A percentile compares a stretch with the other conserved stretches of the same genome.
These are phyloP conservation scores for Pristionchus maxplancki DNA, from an alignment of 2,888 invertebrate genomes.

Conservation along the genomic window DNA sequence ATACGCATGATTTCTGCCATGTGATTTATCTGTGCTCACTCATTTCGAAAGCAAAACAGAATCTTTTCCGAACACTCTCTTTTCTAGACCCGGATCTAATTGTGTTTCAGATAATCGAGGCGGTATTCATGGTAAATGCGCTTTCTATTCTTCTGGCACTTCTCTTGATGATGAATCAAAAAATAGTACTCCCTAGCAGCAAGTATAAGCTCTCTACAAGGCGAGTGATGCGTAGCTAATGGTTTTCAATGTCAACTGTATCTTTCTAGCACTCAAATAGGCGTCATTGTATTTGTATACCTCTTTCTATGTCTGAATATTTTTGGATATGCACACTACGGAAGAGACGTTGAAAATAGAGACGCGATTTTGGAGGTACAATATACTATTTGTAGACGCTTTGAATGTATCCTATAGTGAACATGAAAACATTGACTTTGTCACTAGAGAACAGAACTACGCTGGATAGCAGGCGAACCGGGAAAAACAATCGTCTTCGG, in stretches of 20 bases:
- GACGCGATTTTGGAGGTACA: not conserved
- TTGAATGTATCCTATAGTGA: too few relatives aligned
- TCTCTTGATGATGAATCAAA: constrained; percentile 27
- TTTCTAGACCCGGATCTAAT: too few relatives aligned
- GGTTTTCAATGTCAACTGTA: not conserved
- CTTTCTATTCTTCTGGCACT: not conserved
- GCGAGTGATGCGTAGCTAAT: not conserved
- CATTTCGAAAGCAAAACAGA: too few relatives aligned
- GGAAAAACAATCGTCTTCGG: constrained; percentile 1
- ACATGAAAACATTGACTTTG: too few relatives aligned
- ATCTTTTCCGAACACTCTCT: too few relatives aligned
- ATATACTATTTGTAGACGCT: too few relatives aligned
- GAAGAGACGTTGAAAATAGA: constrained; percentile 20
- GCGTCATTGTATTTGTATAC: not conserved
- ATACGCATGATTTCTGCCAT: not conserved
- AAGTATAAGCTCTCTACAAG: not conserved
- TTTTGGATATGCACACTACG: not conserved
- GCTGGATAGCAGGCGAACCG: not conserved
- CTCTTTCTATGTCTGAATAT: not conserved
- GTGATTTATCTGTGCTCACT: not conserved
- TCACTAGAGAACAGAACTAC: not conserved
- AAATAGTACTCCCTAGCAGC: not conserved
- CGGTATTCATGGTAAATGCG: not conserved
- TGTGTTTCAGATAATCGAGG: constrained; percentile 24
- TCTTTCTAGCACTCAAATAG: not conserved